Base-by-base conservation (phyloP, 2,888 invertebrate species). In the Standfussiana lucernea region DNA sequence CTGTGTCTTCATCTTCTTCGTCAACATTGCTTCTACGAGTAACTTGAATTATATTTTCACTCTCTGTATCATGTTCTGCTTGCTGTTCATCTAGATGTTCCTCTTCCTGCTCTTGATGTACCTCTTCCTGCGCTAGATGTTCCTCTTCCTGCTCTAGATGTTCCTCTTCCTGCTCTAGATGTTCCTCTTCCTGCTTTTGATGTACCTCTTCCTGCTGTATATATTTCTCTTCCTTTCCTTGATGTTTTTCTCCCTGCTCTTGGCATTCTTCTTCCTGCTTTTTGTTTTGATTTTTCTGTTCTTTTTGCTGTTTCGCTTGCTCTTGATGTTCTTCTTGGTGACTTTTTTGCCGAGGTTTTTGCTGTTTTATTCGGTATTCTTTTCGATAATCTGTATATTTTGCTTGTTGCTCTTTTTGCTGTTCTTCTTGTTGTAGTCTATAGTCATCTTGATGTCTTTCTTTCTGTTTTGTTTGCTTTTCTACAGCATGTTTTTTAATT, bases 41-140 rank as follows among this genome's bases (percentile, higher is more conserved):
- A 70, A 47, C 70, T 70, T 70, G 70, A 70, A 70, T 70, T 70
- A 70, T 70, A 70, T 70, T 70, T 70, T 70, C 70, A 70, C 70
- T 70, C 70, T 70, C 50, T 50, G 50, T 50, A 50, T 50, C 24
- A 50, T 50, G 21, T 53, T 71, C 71, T 71, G 56, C 59, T 59
- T 71, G 71, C 59, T 71, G 40, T 71, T 71, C 61, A 59, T n/a
- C n/a, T n/a, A n/a, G n/a, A n/a, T n/a, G n/a, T n/a, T n/a, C n/a
- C n/a, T n/a, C n/a, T n/a, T n/a, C n/a, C n/a, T n/a, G n/a, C n/a
- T 61, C 42, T 37, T 40, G 71, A 37, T 69, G 47, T 50, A 35
- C 35, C 35, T 42, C 42, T 42, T 42, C 42, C 42, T 42, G 42
- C 42, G 11, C 42, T 42, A 0, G 40, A 40, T 40, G 40, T 40